These are phyloP conservation scores for Bagarius yarrelli DNA, from an alignment of 2,113 vertebrate genomes.

Conservation along the genomic window DNA sequence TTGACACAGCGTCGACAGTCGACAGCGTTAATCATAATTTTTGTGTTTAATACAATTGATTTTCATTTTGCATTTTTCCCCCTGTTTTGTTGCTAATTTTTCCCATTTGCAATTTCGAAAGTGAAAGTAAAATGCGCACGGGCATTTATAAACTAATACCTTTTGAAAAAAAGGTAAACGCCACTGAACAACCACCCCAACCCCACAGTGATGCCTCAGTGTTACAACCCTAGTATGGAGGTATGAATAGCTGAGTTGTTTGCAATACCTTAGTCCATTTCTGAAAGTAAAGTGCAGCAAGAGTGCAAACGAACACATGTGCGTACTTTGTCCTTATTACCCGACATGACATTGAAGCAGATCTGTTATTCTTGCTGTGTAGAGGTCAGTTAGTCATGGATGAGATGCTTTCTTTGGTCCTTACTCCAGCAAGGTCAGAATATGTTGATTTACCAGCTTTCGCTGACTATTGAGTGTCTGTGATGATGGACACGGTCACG, in stretches of 20 bases:
- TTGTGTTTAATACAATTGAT: no score
- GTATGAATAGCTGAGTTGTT: neutral
- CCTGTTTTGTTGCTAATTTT: no score
- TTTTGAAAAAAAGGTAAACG: no score
- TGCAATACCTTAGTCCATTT: neutral
- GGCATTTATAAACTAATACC: no score
- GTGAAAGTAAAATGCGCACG: no score
- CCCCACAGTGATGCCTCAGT: no score
- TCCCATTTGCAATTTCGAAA: no score
- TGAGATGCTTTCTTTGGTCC: slow-evolving; percentile 24
- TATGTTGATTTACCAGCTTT: slow-evolving; percentile 35
- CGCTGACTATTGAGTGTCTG: slow-evolving; percentile 21
- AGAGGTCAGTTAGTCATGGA: neutral
- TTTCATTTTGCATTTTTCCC: no score
- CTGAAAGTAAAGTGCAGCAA: neutral
- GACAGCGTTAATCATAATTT: no score
- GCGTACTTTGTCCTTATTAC: neutral
- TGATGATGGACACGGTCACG: slow-evolving; percentile 37
- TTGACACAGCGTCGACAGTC: no score
- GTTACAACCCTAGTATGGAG: neutral
- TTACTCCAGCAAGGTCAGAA: slow-evolving; percentile 1
- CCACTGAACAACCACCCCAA: no score
- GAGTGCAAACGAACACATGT: neutral
- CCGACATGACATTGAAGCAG: slow-evolving; percentile 8
- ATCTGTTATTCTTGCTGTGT: slow-evolving; percentile 11